phyloP scores from a whole-genome alignment of 2,797 vertebrate genomes.

The Melopsittacus undulatus region DNA sequence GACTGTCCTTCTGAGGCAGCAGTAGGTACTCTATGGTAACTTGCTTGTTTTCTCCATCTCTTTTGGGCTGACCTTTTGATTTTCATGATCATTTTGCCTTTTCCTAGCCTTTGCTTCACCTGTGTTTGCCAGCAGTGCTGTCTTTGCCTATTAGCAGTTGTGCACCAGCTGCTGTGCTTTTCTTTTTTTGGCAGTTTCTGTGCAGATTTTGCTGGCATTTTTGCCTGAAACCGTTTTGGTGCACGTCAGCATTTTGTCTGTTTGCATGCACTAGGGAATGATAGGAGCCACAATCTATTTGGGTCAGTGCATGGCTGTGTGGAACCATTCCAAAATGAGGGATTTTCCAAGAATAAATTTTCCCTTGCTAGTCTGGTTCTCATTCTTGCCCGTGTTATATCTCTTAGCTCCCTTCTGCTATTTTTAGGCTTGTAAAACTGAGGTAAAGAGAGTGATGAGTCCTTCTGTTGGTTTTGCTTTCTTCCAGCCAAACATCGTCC shows the following conservation, averaged over 20 bases:
- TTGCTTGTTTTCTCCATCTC: background rate
- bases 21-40: background rate
- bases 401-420: background rate
- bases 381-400: slow-evolving; percentile 15
- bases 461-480: slow-evolving; percentile 21
- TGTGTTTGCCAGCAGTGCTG: background rate
- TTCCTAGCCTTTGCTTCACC: background rate
- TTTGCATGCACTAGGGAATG: background rate
- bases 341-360: slow-evolving; percentile 46
- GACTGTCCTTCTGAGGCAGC: background rate
- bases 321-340: slow-evolving; percentile 12
- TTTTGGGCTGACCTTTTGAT: background rate
- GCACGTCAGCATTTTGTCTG: slow-evolving; percentile 19
- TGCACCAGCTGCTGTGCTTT: background rate
- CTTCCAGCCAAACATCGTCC: background rate
- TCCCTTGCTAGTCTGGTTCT: background rate
- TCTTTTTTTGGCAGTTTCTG: background rate
- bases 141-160: slow-evolving; percentile 20
- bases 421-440: slow-evolving; percentile 31
- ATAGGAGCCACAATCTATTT: slow-evolving; percentile 41
- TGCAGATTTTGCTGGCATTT: background rate
- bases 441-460: background rate
- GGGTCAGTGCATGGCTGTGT: slow-evolving; percentile 21
- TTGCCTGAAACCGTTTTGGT: slow-evolving; percentile 27
- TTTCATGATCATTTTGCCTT: slow-evolving; percentile 13